Percentiles rank a stretch among this genome's conserved stretches.
These are phyloP conservation scores for Tragopan temminckii DNA, from an alignment of 2,797 vertebrate genomes.

Conservation along the genomic window DNA sequence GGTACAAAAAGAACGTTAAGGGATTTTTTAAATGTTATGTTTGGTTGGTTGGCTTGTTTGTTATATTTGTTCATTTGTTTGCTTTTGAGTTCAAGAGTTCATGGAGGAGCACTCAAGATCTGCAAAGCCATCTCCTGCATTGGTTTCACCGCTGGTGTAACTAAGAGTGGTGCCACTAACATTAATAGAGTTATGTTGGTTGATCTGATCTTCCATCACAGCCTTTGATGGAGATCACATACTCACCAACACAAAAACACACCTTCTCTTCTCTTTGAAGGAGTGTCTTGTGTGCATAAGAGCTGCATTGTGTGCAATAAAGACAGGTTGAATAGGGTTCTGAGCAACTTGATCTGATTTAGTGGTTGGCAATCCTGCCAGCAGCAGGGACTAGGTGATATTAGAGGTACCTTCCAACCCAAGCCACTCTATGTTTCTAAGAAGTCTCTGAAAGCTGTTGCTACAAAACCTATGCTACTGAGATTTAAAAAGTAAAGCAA, in stretches of 20 bases:
- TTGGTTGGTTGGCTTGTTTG: not conserved
- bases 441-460: not conserved
- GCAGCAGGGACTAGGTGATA: too few species aligned
- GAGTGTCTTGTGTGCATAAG: not conserved
- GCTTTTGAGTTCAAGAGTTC: not conserved
- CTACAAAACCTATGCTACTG: not conserved
- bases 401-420: too few species aligned
- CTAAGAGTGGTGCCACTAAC: not conserved
- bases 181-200: not conserved
- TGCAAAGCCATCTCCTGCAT: not conserved
- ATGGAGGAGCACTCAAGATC: not conserved
- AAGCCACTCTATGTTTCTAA: too few species aligned
- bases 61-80: not conserved
- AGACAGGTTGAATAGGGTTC: not conserved
- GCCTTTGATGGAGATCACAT: not conserved
- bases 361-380: too few species aligned
- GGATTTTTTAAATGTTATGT: too few species aligned
- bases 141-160: not conserved
- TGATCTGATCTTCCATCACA: not conserved
- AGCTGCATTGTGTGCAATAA: accelerated
- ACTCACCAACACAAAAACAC: not conserved
- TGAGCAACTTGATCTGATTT: too few species aligned
- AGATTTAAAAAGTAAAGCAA: not conserved
- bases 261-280: not conserved
- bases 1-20: not conserved